Evolutionary conservation across 2,797 vertebrate species (phyloP), one percentile per base, ranked within the genome.

Genomic region (Paratrypauchen microcephalus): DNA sequence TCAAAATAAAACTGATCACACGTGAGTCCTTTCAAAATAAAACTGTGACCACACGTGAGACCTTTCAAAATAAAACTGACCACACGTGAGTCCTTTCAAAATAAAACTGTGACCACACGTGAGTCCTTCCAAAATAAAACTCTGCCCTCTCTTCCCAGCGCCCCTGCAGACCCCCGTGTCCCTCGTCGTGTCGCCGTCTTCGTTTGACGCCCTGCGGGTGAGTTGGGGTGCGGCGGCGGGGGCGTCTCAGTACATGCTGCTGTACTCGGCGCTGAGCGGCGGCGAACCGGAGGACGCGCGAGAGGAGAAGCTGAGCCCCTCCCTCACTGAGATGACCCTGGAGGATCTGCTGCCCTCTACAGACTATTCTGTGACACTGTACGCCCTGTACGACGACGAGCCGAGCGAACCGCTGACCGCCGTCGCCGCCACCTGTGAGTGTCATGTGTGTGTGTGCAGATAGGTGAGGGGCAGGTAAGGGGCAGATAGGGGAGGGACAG

Each of bases 221-320:
- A 94, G 89, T 57, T 99, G 97, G 97, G 88, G 81, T 16, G 84
- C 93, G n/a, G 91, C 91, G 0, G 74, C 90, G 0, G 94, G 93
- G 32, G 95, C 95, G n/a, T 94, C 95, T 0, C 94, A 95, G 73
- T 99, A 98, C 89, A 92, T 98, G 92, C 91, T 96, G 66, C 92
- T 93, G 16, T 95, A 94, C 83, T 94, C 93, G 0, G 91, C 93
- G 0, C 92, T 95, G 57, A 92, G 65, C 74, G 85, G 93, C 1
- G 94, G 93, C 66, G 93, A 94, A 60, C 93, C 92, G 3, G 93
- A 94, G 18, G 94, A 95, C 6, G 94, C 93, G 67, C 92, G 90
- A 73, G 94, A 95, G 97, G 92, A 96, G 83, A 95, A 92, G 65
- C 95, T 97, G 59, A 74, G 86, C 11, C 84, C 89, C 0, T 88